These are phyloP conservation scores for Genyomyrus donnyi DNA, from an alignment of 2,113 vertebrate genomes.

Conservation along the genomic window DNA sequence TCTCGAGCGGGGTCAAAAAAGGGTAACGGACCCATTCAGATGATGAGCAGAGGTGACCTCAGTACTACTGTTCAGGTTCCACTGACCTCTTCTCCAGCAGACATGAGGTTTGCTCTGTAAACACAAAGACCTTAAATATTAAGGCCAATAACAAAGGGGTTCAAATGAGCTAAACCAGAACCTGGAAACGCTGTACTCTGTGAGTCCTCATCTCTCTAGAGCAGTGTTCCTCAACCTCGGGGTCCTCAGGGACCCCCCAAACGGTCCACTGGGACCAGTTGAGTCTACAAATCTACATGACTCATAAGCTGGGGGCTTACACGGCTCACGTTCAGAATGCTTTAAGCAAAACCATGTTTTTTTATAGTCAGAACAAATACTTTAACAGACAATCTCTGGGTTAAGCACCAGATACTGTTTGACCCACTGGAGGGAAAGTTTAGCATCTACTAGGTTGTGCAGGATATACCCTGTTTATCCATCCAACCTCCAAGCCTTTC, in stretches of 20 bases:
- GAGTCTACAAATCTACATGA: not conserved
- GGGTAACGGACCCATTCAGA: not conserved
- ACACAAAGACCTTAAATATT: not conserved
- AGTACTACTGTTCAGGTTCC: not conserved
- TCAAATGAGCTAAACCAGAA: not conserved
- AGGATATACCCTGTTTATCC: not conserved
- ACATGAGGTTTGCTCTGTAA: not conserved
- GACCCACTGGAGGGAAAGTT: not conserved
- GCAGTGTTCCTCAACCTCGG: not conserved
- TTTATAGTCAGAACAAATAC: not conserved
- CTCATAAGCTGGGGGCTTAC: not conserved
- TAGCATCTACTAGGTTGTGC: not conserved
- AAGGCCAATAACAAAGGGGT: not conserved
- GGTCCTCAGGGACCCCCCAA: not conserved
- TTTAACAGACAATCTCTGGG: not conserved
- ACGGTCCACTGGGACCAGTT: not conserved
- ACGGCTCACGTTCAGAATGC: not conserved
- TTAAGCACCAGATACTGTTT: not conserved
- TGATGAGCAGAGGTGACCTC: not conserved
- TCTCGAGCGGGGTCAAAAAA: not conserved
- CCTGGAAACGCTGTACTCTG: not conserved
- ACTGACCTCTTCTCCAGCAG: not conserved
- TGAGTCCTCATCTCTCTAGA: not conserved
- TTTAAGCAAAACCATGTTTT: not conserved
- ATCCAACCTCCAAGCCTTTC: not conserved